Percentiles rank a stretch among this genome's conserved stretches.
Evolutionary conservation across 1,140 invertebrate species (phyloP).

Genomic region (Zaprionus taronus): DNA sequence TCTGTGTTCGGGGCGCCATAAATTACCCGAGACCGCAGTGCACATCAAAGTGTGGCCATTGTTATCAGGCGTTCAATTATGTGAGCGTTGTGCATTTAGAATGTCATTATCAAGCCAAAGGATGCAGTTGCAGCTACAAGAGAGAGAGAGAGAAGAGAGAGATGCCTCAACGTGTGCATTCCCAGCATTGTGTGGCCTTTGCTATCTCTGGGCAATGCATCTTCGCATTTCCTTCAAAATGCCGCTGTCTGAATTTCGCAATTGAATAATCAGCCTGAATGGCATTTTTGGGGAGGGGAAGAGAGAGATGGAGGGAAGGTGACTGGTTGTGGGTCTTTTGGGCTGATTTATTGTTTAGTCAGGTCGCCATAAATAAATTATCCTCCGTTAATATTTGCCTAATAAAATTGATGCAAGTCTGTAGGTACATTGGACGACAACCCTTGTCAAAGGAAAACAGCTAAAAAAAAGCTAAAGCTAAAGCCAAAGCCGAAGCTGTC

Average conservation of each 20-base stretch:
- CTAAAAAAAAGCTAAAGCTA: conserved; percentile 5
- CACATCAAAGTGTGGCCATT: conserved; percentile 44
- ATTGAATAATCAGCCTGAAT: conserved; percentile 77
- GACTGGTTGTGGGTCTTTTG: too few species aligned
- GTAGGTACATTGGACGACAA: conserved; percentile 39
- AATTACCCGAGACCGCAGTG: conserved; percentile 15
- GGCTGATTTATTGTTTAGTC: conserved; percentile 68
- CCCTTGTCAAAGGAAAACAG: conserved; percentile 51
- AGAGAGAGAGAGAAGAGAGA: neutral
- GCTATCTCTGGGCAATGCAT: conserved; percentile 66
- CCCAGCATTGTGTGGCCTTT: conserved; percentile 44
- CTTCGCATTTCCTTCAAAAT: conserved; percentile 62
- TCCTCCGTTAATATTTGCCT: conserved; percentile 72
- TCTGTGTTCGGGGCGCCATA: conserved; percentile 17
- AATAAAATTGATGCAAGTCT: conserved; percentile 68
- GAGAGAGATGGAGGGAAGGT: too few species aligned
- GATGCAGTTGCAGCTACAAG: conserved; percentile 40
- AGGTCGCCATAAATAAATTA: conserved; percentile 66
- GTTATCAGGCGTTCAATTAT: conserved; percentile 59
- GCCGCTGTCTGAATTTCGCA: conserved; percentile 70
- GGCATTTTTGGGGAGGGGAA: conserved; percentile 32
- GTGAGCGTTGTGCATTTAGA: conserved; percentile 68
- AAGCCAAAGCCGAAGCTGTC: conserved; percentile 19
- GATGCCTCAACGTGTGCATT: conserved; percentile 8
- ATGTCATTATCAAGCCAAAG: conserved; percentile 62